Evolutionary conservation across 2,888 invertebrate species (phyloP).

Genomic region (Aphidoletes aphidimyza): DNA sequence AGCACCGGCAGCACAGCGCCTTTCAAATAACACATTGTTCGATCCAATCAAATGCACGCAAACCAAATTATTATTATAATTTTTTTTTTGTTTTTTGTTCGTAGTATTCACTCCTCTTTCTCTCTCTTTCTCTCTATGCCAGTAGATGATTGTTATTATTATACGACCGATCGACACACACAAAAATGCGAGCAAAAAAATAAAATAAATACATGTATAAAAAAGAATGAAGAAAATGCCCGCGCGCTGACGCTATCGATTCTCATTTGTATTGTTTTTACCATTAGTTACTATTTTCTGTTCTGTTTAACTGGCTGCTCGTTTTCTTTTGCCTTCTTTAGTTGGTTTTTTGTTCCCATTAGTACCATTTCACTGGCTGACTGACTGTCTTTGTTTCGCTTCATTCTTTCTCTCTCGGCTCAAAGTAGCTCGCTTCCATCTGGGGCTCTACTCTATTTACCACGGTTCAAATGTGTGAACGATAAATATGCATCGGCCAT

Average conservation of each 20-base stretch:
- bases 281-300: conserved; percentile 31
- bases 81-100: conserved; percentile 37
- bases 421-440: not conserved
- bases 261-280: conserved; percentile 40
- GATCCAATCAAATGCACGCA: conserved; percentile 54
- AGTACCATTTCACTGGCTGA: not conserved
- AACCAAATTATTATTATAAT: conserved; percentile 52
- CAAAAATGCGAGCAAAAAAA: not conserved
- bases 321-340: not conserved
- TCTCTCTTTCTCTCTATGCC: conserved; percentile 37
- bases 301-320: not conserved
- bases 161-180: conserved; percentile 2
- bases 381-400: no score
- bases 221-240: not conserved
- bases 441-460: not conserved
- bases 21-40: conserved; percentile 53
- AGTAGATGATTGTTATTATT: conserved; percentile 41
- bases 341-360: no score
- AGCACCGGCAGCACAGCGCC: conserved; percentile 32
- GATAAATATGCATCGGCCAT: not conserved
- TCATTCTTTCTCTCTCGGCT: not conserved
- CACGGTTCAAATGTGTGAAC: not conserved
- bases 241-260: conserved; percentile 44
- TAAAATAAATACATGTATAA: not conserved
- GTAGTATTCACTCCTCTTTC: conserved; percentile 38